These are phyloP conservation scores for Myodes glareolus DNA, from an alignment of 2,113 vertebrate genomes.

Conservation along the genomic window DNA sequence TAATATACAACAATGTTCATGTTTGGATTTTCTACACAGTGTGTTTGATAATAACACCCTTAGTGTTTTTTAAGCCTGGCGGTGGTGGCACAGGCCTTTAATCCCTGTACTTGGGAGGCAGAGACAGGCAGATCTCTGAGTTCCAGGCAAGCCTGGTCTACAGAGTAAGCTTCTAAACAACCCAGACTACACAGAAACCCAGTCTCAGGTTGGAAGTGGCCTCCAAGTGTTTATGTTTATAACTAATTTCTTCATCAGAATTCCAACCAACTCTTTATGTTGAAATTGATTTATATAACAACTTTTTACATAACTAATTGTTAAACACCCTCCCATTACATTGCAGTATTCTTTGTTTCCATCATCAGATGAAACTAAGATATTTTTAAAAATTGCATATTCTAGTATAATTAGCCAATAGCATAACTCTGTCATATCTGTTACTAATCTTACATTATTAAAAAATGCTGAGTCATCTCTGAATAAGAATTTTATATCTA, in stretches of 20 bases:
- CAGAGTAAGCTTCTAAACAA: neutral
- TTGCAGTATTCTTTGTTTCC: slow-evolving; percentile 20
- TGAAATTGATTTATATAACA: neutral
- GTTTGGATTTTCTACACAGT: neutral
- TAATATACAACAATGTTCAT: slow-evolving; percentile 21
- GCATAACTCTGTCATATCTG: neutral
- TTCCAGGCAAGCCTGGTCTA: neutral
- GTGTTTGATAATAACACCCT: neutral
- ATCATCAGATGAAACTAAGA: neutral
- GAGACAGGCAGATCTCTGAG: neutral
- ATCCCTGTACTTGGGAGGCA: neutral
- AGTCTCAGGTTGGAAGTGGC: too few species aligned
- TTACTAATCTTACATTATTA: slow-evolving; percentile 29
- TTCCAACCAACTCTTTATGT: neutral
- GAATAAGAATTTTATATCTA: slow-evolving; percentile 40
- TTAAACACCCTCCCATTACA: neutral
- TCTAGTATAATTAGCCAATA: neutral
- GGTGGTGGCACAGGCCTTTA: neutral
- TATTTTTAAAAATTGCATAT: slow-evolving; percentile 52
- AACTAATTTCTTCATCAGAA: slow-evolving; percentile 15
- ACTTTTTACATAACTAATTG: slow-evolving; percentile 2
- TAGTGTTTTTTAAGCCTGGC: neutral
- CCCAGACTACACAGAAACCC: neutral
- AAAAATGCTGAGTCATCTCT: slow-evolving; percentile 45
- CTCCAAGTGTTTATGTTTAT: neutral